Evolutionary conservation across 2,888 invertebrate species (phyloP).

Genomic region (Piscicola geometra): DNA sequence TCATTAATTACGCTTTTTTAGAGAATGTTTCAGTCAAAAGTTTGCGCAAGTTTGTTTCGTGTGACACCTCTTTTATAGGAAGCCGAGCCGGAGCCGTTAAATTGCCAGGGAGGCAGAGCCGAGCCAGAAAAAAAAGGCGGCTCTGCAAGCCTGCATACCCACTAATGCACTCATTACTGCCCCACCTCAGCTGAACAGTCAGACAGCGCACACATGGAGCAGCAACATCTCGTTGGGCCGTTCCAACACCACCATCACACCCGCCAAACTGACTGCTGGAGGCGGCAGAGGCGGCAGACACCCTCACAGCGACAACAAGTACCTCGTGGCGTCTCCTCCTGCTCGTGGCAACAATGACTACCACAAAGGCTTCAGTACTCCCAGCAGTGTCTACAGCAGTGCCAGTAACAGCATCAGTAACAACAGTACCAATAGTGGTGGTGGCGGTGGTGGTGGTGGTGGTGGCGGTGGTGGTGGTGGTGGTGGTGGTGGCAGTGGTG

Average conservation of each 20-base stretch:
- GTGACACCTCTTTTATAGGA: too few species aligned
- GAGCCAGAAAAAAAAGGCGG: too few species aligned
- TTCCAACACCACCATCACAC: conserved; percentile 27
- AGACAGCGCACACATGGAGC: conserved; percentile 22
- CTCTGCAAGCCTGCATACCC: too few species aligned
- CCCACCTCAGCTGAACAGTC: conserved; percentile 26
- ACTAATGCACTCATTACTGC: too few species aligned
- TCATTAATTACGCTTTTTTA: too few species aligned
- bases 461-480: neutral
- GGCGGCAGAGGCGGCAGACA: neutral
- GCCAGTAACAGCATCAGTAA: neutral
- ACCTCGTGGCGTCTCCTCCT: neutral
- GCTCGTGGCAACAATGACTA: neutral
- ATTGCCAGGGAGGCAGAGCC: too few species aligned
- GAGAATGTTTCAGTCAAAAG: too few species aligned
- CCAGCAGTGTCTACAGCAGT: neutral
- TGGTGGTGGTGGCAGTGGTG: neutral
- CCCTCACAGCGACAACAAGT: neutral
- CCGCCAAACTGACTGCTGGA: neutral
- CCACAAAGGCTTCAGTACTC: neutral
- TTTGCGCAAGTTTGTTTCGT: too few species aligned
- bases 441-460: neutral
- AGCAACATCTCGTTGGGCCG: conserved; percentile 31
- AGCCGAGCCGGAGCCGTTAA: too few species aligned
- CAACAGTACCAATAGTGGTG: neutral